Conservation (phyloP, 2,888 invertebrate genomes). For the Ormyrus nitidulus region DNA sequence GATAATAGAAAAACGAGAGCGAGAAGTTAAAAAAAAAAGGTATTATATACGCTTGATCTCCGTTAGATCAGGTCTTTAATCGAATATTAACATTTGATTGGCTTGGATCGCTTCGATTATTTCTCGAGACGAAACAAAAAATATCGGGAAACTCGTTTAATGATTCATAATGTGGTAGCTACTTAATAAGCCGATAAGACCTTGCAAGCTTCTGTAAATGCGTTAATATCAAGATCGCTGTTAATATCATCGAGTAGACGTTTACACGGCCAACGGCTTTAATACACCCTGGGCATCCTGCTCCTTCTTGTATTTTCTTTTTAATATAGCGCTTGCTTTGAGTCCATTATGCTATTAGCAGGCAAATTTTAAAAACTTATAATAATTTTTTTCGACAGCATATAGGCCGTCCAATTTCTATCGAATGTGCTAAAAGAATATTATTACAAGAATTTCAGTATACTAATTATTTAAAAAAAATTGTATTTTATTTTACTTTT, state of each 20-base stretch:
- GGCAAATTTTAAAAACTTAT: slow-evolving; percentile 23
- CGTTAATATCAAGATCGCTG: slow-evolving; percentile 40
- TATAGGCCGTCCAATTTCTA: not conserved
- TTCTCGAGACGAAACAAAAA: slow-evolving; percentile 17
- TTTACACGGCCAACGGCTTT: slow-evolving; percentile 35
- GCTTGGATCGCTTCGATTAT: slow-evolving; percentile 33
- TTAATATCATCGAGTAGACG: slow-evolving; percentile 34
- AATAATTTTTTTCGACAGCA: not conserved
- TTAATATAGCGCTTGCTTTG: slow-evolving; percentile 4
- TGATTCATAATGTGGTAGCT: slow-evolving; percentile 28
- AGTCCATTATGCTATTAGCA: slow-evolving; percentile 12
- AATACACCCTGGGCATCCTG: not conserved
- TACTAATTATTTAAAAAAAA: too few species aligned
- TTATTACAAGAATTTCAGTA: too few species aligned
- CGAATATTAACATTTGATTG: slow-evolving; percentile 48
- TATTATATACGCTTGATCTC: slow-evolving; percentile 29
- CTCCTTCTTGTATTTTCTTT: not conserved
- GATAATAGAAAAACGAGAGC: slow-evolving; percentile 3
- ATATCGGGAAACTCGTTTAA: slow-evolving; percentile 37
- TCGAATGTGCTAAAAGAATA: too few species aligned
- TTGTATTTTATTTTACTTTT: too few species aligned
- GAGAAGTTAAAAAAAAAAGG: not conserved
- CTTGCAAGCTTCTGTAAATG: slow-evolving; percentile 44
- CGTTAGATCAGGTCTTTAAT: slow-evolving; percentile 45
- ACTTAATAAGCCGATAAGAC: slow-evolving; percentile 35